These are phyloP conservation scores for Aproaerema taeniolella DNA, from an alignment of 2,888 invertebrate species.

Conservation along the genomic window DNA sequence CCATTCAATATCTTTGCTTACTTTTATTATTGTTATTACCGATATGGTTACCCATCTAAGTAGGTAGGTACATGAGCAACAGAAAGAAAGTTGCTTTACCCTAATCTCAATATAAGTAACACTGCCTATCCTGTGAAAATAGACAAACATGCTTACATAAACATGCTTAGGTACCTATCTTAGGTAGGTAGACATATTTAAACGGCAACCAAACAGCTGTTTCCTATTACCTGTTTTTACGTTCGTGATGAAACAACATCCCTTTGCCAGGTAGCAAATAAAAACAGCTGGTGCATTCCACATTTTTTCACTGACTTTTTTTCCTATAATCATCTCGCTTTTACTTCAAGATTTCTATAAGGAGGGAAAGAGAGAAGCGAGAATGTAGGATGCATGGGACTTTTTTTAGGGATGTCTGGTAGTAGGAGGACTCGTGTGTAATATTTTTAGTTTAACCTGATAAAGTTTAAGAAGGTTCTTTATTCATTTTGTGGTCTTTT, in stretches of 20 bases:
- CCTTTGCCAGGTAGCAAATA: background rate
- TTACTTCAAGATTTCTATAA: background rate
- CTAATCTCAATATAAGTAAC: too few relatives aligned
- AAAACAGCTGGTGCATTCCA: constrained; percentile 8
- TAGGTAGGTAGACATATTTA: background rate
- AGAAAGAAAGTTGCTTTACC: background rate
- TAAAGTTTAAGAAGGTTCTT: background rate
- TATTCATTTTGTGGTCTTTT: background rate
- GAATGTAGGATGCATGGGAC: background rate
- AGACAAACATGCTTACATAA: too few relatives aligned
- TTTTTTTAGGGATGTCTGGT: background rate
- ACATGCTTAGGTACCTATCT: background rate
- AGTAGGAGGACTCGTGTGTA: too few relatives aligned
- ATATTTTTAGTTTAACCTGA: too few relatives aligned
- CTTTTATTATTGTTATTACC: background rate
- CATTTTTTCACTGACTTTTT: background rate
- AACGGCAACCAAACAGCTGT: background rate
- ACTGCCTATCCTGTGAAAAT: too few relatives aligned
- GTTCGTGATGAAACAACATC: background rate
- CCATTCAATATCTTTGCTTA: background rate
- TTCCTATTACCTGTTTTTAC: background rate
- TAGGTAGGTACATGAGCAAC: background rate
- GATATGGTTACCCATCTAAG: background rate
- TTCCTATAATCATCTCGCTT: background rate
- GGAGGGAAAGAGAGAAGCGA: background rate